Base-by-base conservation (phyloP, 2,113 vertebrate species). In the Forbesichthys papilliferus region DNA sequence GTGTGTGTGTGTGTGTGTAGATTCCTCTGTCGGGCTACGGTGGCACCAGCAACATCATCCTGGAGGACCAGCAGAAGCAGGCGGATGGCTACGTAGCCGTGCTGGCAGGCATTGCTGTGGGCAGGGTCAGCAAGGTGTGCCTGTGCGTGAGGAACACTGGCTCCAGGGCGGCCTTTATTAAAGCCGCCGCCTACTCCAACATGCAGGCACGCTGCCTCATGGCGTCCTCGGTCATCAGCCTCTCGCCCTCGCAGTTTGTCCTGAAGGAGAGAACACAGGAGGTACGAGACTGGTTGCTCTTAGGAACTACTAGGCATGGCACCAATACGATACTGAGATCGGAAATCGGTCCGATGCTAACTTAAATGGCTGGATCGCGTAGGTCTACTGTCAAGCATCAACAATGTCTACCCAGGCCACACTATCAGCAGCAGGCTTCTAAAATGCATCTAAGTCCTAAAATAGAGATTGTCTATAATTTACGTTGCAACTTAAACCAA, bases 11-110 rank as follows among this genome's bases (percentile, higher is more conserved):
- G 36, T 71, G 48, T 61, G 10, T 6, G 71, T 55, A 94, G 98
- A 98, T 99, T 88, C 98, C 97, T 0, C 92, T 99, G 56, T 97
- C 95, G 36, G 98, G 97, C 77, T 98, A 98, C 61, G 98, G 97
- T 68, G 98, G 98, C 83, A 94, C 92, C 74, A 99, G 96, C 87
- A 96, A 93, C 77, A 84, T 99, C 68, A 95, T 94, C 86, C 86
- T 99, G 83, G 96, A 98, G 89, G 93, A 96, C 9, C 91, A 95
- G 81, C 92, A 93, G 84, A 98, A 96, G 54, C 84, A 92, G 33
- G 91, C 92, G 1, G 94, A 95, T 10, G 92, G 92, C 54, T 99
- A 98, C 62, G 81, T 95, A 77, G 76, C 95, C 5, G 92, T 83
- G 1, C 52, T 98, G 69, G 86, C 79, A 4, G 88, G 79, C 11